These are phyloP conservation scores for Itoplectis maculator DNA, from an alignment of 2,888 invertebrate species.

Conservation along the genomic window DNA sequence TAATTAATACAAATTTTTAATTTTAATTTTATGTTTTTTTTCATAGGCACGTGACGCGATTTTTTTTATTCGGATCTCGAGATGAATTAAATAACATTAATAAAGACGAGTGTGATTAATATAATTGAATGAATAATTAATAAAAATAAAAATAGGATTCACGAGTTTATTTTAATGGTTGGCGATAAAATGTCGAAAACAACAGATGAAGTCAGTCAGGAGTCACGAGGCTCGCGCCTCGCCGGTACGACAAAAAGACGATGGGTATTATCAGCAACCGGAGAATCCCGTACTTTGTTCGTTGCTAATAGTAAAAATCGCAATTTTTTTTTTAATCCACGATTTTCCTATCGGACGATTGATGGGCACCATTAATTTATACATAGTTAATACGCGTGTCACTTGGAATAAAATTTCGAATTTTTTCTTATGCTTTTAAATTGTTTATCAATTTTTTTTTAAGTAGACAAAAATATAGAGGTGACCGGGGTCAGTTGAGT, in stretches of 20 bases:
- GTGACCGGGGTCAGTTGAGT: too few species aligned
- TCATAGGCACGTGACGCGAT: too few species aligned
- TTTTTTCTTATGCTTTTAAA: background rate
- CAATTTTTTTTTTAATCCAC: background rate
- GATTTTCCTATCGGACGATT: conserved; percentile 45
- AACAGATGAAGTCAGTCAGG: background rate
- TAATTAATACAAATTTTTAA: too few species aligned
- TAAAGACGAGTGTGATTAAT: too few species aligned
- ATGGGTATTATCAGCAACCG: conserved; percentile 31
- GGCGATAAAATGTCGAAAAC: background rate
- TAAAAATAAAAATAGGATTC: too few species aligned
- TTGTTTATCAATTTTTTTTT: background rate
- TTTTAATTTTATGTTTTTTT: too few species aligned
- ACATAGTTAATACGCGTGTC: conserved; percentile 13
- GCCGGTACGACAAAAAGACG: conserved; percentile 9
- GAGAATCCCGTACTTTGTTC: conserved; percentile 44
- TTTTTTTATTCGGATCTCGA: too few species aligned
- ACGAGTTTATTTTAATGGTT: background rate
- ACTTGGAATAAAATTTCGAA: background rate
- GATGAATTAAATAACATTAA: too few species aligned
- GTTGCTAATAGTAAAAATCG: background rate
- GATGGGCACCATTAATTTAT: conserved; percentile 34
- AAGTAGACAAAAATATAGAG: too few species aligned
- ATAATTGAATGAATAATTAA: too few species aligned
- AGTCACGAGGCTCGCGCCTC: background rate